Base-by-base conservation (phyloP, 2,888 invertebrate genomes). In the Acleris literana region DNA sequence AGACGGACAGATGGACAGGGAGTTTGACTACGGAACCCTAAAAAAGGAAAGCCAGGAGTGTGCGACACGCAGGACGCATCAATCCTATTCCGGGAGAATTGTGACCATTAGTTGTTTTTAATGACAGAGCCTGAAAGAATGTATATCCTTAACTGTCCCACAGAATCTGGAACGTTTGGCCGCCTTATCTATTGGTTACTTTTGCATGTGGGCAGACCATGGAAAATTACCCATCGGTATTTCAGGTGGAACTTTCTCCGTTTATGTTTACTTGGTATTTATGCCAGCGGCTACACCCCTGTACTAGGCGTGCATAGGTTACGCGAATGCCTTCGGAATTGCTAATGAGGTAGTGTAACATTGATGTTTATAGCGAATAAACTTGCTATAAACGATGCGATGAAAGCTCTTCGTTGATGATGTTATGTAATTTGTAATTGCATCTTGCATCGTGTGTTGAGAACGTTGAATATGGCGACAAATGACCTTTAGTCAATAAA, bases 161-260 rank as follows among this genome's bases (percentile, higher is more conserved):
- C 39, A 13, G 39, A 39, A 39, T 13, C 13, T 7, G 13, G 9
- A 9, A 39, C 39, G 39, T 1, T 13, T 39, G 39, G 39, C 39
- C 39, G 39, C 39, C 39, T 39, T 33, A 9, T 33, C 44, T 16
- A 44, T 44, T 17, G 46, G n/a, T 17, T 46, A 64, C 71, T 73
- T 72, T 72, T 73, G 74, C 74, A 77, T 74, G 72, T 70, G 61
- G 66, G 71, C 68, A 65, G 69, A 69, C 60, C 67, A 69, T 72
- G 63, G 82, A 75, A 82, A 83, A 84, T 82, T 78, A 76, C 76
- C 75, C 77, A 79, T 82, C 76, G 85, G 83, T 82, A 84, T 88
- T 90, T 88, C 84, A 90, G 87, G 78, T 84, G 77, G 77, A 71
- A 90, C 90, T 90, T 90, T 90, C 91, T 85, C 90, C 90, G 81